Conservation (phyloP, 2,113 vertebrate genomes). For the Microtus oregoni region DNA sequence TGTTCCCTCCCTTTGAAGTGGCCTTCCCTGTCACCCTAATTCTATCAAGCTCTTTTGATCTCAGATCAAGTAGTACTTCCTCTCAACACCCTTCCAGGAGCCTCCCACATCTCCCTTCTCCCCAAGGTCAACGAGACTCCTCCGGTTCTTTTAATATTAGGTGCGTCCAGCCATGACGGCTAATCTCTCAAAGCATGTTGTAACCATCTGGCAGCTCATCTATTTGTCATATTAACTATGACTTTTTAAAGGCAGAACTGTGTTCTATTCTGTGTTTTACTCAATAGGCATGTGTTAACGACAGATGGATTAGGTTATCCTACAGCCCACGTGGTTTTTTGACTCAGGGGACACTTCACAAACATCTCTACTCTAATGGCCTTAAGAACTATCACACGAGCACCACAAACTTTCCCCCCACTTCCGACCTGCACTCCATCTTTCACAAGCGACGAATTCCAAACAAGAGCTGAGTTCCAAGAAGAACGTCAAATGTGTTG, state of each 20-base stretch:
- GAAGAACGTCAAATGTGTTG: neutral
- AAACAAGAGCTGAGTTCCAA: neutral
- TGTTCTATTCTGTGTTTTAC: neutral
- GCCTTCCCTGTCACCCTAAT: neutral
- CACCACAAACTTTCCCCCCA: neutral
- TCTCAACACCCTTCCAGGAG: constrained; percentile 22
- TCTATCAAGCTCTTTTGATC: constrained; percentile 6
- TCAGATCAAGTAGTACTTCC: neutral
- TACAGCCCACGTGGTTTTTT: neutral
- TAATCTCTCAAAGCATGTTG: neutral
- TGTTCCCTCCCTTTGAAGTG: neutral
- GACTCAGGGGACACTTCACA: neutral
- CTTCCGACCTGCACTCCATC: neutral
- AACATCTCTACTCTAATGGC: constrained; percentile 28
- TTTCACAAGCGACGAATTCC: constrained; percentile 21
- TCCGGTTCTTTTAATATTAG: neutral
- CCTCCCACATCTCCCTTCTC: neutral
- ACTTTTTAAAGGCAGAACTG: constrained; percentile 13
- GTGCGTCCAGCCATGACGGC: neutral
- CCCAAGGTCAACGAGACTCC: constrained; percentile 5
- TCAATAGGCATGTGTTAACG: neutral
- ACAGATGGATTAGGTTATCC: neutral
- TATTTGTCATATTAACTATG: neutral
- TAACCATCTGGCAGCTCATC: neutral
- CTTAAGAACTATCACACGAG: constrained; percentile 46